Evolutionary conservation across 1,140 invertebrate species (phyloP).

Genomic region (Oscheius sp.): DNA sequence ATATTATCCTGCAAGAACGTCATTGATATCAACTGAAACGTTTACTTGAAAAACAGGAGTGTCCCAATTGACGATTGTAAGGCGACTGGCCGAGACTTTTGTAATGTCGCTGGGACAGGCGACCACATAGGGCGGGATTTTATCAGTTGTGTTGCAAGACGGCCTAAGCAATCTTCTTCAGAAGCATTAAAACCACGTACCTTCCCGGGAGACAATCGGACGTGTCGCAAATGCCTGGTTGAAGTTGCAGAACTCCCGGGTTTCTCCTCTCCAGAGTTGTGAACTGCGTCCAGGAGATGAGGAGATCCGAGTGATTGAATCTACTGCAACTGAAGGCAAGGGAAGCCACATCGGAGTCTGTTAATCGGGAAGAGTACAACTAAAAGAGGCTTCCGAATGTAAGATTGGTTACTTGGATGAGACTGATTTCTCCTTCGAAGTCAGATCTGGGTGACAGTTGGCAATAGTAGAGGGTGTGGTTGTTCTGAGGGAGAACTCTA

Average conservation of each 20-base stretch:
- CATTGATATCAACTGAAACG: neutral
- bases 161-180: neutral
- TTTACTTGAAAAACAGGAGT: neutral
- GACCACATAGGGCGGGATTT: neutral
- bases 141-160: neutral
- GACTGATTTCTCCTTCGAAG: neutral
- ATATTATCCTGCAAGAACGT: neutral
- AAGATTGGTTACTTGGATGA: neutral
- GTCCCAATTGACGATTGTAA: neutral
- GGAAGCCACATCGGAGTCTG: neutral
- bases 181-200: neutral
- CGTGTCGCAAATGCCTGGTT: neutral
- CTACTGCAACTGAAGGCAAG: neutral
- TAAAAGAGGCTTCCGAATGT: neutral
- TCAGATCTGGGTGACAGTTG: neutral
- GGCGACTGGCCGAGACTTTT: neutral
- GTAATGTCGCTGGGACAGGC: neutral
- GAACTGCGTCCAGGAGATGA: neutral
- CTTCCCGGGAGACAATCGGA: conserved; percentile 2
- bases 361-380: neutral
- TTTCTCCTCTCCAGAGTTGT: neutral
- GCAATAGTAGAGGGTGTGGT: neutral
- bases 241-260: neutral
- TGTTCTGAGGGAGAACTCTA: neutral
- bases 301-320: neutral